Evolutionary conservation across 2,888 invertebrate species (phyloP).

Genomic region (Stenchaetothrips biformis): DNA sequence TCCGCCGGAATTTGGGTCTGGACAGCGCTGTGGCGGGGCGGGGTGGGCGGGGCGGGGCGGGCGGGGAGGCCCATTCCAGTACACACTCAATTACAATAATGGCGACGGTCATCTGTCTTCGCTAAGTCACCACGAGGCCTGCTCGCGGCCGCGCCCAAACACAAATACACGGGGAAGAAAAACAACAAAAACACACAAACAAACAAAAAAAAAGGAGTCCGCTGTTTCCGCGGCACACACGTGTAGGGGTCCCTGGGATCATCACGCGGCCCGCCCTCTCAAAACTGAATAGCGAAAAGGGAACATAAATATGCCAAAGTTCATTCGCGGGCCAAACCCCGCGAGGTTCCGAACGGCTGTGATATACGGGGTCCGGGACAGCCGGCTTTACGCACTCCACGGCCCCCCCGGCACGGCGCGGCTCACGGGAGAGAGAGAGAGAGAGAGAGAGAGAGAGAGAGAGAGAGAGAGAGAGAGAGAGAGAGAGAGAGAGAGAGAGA

Average conservation of each 20-base stretch:
- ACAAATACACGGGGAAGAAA: not conserved
- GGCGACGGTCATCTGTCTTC: not conserved
- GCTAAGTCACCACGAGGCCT: not conserved
- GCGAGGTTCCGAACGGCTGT: not conserved
- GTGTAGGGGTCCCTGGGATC: not conserved
- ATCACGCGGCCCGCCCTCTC: not conserved
- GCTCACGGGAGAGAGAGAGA: no score
- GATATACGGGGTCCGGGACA: not conserved
- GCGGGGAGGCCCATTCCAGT: not conserved
- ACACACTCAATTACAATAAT: constrained; percentile 1
- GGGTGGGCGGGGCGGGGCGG: not conserved
- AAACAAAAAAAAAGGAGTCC: not conserved
- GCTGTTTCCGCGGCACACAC: not conserved
- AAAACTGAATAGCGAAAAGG: constrained; percentile 17
- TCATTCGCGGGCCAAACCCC: constrained; percentile 5
- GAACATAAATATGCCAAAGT: constrained; percentile 21
- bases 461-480: no score
- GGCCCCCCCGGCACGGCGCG: no score
- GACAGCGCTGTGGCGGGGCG: not conserved
- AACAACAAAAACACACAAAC: not conserved
- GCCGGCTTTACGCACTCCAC: no score
- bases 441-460: no score
- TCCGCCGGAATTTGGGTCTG: not conserved
- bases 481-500: no score
- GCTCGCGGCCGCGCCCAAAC: no score